Evolutionary conservation across 1,140 invertebrate genomes (phyloP), one percentile per base, ranked within the genome.

Genomic region (Hycleus phaleratus): DNA sequence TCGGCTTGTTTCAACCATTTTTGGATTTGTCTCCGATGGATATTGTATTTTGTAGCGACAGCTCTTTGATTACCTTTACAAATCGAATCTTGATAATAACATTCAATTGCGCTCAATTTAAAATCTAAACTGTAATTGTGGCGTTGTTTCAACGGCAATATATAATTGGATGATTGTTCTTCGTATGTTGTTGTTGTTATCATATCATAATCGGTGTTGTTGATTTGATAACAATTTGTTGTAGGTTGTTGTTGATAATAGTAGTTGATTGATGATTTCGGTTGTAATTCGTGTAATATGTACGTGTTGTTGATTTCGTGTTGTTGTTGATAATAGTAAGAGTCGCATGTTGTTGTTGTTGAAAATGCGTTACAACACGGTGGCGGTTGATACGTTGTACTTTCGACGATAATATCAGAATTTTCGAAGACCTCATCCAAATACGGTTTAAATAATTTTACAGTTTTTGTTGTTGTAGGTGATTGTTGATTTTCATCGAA

Each of bases 361-460:
- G 11, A 11, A 7, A 18, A 8, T 10, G 32, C 8, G 24, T 3
- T 56, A 47, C n/a, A 62, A 5, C 49, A 63, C 12, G 44, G 48
- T 10, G 46, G 12, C 44, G 38, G 5, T 42, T 6, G 10, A 2
- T 39, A 25, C n/a, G 8, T 10, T 38, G 24, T 32, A 32, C 12
- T 42, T 2, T 46, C 43, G 25, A 32, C 12, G 26, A 46, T 10
- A 42, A 42, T 2, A 42, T 10, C 4, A 0, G 9, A 42, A n/a
- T 42, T 18, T 18, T 18, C 11, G 40, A 42, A n/a, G 40, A 79
- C 74, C 59, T 83, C 82, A 65, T 82, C 76, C 40, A 85, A 70
- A 67, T 85, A 85, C 42, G 83, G 86, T 68, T 86, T 83, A 71
- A 88, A 88, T 12, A 87, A 68, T 66, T 83, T 83, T 49, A 82